These are phyloP conservation scores for Erethizon dorsatum DNA, from an alignment of 2,797 vertebrate genomes.

Conservation along the genomic window DNA sequence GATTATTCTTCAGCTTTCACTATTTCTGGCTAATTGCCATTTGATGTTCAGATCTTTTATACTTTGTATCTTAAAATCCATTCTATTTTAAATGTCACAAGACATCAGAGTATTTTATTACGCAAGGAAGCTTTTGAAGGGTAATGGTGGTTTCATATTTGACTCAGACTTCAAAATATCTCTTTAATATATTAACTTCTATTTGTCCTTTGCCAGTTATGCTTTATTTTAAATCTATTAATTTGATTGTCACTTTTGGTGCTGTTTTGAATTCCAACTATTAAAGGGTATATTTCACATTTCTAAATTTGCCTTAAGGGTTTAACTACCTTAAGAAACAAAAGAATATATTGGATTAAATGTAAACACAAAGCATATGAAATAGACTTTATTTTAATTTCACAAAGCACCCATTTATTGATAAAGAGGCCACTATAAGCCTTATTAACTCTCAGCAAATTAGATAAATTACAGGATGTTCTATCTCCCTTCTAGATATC, in stretches of 20 bases:
- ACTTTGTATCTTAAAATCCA: conserved; percentile 32
- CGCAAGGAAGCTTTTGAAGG: not conserved
- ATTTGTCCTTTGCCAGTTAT: conserved; percentile 59
- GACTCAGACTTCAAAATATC: conserved; percentile 33
- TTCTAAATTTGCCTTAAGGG: conserved; percentile 1
- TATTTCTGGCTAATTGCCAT: conserved; percentile 65
- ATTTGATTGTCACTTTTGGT: conserved; percentile 40
- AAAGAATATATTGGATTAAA: conserved; percentile 40
- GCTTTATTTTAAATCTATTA: not conserved
- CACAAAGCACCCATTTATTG: conserved; percentile 12
- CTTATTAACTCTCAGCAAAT: not conserved
- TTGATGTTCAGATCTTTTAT: conserved; percentile 68
- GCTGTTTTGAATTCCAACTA: conserved; percentile 41
- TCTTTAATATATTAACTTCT: conserved; percentile 51
- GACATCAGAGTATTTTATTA: conserved; percentile 53
- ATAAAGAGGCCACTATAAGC: not conserved
- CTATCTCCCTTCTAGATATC: not conserved
- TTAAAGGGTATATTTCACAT: conserved; percentile 31
- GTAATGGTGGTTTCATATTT: conserved; percentile 67
- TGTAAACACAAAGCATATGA: not conserved
- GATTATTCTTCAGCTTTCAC: conserved; percentile 13
- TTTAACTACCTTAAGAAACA: not conserved
- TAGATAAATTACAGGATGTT: not conserved
- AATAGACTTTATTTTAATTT: conserved; percentile 50
- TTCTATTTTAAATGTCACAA: conserved; percentile 69